Conservation (phyloP, 37 sponge, comb jelly and placozoan species). For the Axinella damicornis region DNA sequence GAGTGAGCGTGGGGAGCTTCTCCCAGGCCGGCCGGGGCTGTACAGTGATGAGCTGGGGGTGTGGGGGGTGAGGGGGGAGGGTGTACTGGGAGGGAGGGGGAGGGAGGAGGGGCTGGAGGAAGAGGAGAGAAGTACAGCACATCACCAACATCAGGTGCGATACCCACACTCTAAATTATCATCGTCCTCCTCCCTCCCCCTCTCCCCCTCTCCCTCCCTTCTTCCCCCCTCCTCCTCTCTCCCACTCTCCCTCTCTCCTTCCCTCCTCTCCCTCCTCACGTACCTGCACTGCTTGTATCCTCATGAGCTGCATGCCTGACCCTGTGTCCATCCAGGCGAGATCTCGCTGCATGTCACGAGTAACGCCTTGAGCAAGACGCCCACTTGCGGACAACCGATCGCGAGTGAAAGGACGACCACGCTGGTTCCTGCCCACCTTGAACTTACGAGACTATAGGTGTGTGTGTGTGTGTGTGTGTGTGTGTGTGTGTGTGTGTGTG, state of each 20-base stretch:
- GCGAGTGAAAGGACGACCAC: conserved; percentile 32
- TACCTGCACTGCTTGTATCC: not conserved
- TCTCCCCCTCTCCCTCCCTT: not conserved
- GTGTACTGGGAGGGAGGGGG: conserved; percentile 9
- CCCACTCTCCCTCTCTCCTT: not conserved
- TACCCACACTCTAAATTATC: too few relatives aligned
- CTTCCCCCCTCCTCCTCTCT: not conserved
- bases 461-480: not conserved
- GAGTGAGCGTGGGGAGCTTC: conserved; percentile 9
- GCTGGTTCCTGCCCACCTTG: conserved; percentile 2
- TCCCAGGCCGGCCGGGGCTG: conserved; percentile 2
- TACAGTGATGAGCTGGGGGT: not conserved
- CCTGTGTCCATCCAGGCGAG: conserved; percentile 46
- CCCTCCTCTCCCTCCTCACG: not conserved
- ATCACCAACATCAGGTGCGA: too few relatives aligned
- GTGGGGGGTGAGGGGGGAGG: conserved; percentile 42
- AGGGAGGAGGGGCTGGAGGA: conserved; percentile 10
- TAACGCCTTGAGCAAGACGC: not conserved
- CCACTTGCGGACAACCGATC: not conserved
- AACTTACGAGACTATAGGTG: not conserved
- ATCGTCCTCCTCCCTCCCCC: too few relatives aligned
- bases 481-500: too few relatives aligned
- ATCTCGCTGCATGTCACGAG: conserved; percentile 20
- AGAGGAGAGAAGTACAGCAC: not conserved
- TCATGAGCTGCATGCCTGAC: conserved; percentile 41